Conservation (phyloP, 2,113 vertebrate species). For the Lagenorhynchus albirostris region DNA sequence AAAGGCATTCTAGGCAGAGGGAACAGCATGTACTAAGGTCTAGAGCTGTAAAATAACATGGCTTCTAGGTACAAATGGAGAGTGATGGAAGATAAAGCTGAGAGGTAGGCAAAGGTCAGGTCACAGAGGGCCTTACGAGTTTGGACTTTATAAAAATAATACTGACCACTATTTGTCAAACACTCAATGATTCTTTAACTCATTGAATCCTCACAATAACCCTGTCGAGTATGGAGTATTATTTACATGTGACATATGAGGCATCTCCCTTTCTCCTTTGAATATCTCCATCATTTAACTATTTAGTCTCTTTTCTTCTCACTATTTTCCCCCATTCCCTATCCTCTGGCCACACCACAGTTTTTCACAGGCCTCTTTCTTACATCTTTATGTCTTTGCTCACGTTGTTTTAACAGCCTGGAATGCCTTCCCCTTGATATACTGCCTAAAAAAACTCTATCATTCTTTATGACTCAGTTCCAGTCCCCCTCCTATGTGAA, state of each 20-base stretch:
- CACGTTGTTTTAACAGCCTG: neutral
- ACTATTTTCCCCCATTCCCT: neutral
- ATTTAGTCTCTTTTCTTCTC: neutral
- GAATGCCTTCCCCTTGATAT: slow-evolving; percentile 6
- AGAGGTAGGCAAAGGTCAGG: neutral
- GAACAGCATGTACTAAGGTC: neutral
- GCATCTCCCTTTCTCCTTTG: neutral
- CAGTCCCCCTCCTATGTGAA: neutral
- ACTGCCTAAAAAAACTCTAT: neutral
- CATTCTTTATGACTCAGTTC: neutral
- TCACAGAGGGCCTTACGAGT: neutral
- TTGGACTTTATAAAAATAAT: slow-evolving; percentile 7
- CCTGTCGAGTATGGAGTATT: neutral
- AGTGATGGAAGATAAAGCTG: neutral
- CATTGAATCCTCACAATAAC: neutral
- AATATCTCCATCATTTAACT: neutral
- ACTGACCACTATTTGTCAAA: neutral
- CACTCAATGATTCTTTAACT: neutral
- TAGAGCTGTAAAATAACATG: neutral
- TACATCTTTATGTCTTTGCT: neutral
- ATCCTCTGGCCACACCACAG: neutral
- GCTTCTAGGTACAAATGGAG: neutral
- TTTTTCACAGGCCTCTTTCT: slow-evolving; percentile 19
- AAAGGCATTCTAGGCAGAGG: neutral
- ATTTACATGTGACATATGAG: neutral